Percentiles rank a stretch among this genome's conserved stretches.
Conservation (phyloP, 2,113 vertebrate genomes). For the Cavia porcellus region DNA sequence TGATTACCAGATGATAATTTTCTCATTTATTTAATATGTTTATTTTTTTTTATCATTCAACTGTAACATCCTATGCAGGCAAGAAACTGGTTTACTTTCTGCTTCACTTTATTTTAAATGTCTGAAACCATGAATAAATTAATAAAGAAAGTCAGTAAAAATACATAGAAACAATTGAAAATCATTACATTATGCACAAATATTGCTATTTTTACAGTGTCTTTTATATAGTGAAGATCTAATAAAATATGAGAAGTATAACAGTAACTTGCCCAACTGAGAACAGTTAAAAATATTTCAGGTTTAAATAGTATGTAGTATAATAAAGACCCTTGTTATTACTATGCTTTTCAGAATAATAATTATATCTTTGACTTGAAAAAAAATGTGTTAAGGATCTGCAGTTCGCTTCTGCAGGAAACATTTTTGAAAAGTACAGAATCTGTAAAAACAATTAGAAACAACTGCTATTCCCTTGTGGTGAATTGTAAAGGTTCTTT, state of each 20-base stretch:
- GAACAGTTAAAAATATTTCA: slow-evolving; percentile 41
- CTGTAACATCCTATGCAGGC: neutral
- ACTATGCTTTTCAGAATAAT: slow-evolving; percentile 19
- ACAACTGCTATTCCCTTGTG: slow-evolving; percentile 73
- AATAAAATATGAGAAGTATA: slow-evolving; percentile 32
- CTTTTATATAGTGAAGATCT: neutral
- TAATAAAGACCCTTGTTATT: neutral
- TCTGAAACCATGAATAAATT: slow-evolving; percentile 10
- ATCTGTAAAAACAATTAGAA: slow-evolving; percentile 72
- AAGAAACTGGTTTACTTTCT: neutral
- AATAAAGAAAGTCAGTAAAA: neutral
- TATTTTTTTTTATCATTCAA: neutral
- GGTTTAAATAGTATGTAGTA: neutral
- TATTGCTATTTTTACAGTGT: neutral
- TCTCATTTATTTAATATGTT: neutral
- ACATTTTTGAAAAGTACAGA: slow-evolving; percentile 24
- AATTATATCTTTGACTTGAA: slow-evolving; percentile 65
- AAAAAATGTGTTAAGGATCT: slow-evolving; percentile 45
- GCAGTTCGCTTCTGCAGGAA: slow-evolving; percentile 66
- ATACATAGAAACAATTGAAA: slow-evolving; percentile 36
- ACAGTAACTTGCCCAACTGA: neutral
- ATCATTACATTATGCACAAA: neutral
- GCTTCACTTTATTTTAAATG: neutral
- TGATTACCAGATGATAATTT: neutral
- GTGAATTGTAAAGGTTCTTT: slow-evolving; percentile 78